Evolutionary conservation across 2,888 invertebrate species (phyloP), one percentile per base, ranked within the genome.

Genomic region (Heterodera filipjevi): DNA sequence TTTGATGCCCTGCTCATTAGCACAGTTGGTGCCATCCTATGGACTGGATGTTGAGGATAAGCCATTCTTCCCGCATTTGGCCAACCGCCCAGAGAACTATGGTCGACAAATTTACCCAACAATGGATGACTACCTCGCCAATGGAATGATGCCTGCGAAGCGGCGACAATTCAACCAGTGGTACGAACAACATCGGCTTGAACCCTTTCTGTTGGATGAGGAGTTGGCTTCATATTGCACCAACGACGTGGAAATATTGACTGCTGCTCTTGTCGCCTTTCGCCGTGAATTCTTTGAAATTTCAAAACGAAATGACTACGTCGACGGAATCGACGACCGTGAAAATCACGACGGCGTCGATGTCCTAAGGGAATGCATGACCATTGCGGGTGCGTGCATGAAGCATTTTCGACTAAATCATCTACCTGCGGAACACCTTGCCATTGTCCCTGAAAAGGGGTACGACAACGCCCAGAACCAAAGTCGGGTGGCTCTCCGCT

Each of bases 21-120:
- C 76, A 8, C 2, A 19, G 22, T 59, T 76, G 39, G 70, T 68
- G 10, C 32, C 33, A n/a, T 32, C 39, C 19, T 76, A 39, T 27
- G 76, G 70, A 30, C 71, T 76, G 3, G 22, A 76, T 30, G 76
- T 76, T 3, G 68, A 76, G 12, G 76, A 66, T 10, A 66, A 66
- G 2, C 22, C 14, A 10, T 68, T 68, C 22, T 68, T 68, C 39
- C 68, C 68, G 0, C 22, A 68, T 39, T 3, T 19, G 14, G 33
- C 66, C 32, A 66, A 66, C 10, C 6, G 66, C 6, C 30, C 32
- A 12, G 39, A 39, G 32, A 76, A 33, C 76, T 73, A 73, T 30
- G 22, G 35, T 19, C 5, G 22, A 22, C 22, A 30, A 6, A 19
- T 71, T 12, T 3, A 35, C 16, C 68, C 33, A 1, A 33, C 35